phyloP scores from a whole-genome alignment of 2,888 invertebrate species.

The Scaptomyza polygonia region DNA sequence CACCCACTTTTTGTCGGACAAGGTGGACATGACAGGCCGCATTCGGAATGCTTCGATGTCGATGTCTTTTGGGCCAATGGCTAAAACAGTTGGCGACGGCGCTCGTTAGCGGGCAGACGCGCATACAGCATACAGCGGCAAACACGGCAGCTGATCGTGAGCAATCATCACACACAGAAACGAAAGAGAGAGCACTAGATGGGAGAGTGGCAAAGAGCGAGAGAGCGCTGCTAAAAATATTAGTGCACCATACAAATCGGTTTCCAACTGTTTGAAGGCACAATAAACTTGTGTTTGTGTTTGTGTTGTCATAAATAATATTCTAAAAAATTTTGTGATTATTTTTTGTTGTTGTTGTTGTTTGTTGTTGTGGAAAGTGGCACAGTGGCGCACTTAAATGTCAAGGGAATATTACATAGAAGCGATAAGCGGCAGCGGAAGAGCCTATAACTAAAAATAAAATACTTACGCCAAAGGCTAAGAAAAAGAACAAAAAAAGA shows the following conservation, averaged over 20 bases:
- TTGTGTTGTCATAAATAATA: slow-evolving; percentile 13
- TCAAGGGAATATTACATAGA: slow-evolving; percentile 28
- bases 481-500: slow-evolving; percentile 13
- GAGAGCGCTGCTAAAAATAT: slow-evolving; percentile 39
- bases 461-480: slow-evolving; percentile 22
- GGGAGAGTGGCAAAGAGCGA: slow-evolving; percentile 5
- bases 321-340: slow-evolving; percentile 12
- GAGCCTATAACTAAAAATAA: slow-evolving; percentile 46
- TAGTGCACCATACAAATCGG: slow-evolving; percentile 21
- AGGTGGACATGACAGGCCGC: slow-evolving; percentile 17
- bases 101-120: slow-evolving; percentile 69
- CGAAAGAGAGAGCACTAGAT: slow-evolving; percentile 23
- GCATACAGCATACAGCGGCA: slow-evolving; percentile 23
- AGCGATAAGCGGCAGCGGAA: slow-evolving; percentile 20
- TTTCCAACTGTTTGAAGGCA: slow-evolving; percentile 33
- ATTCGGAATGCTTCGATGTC: slow-evolving; percentile 5
- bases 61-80: slow-evolving; percentile 21
- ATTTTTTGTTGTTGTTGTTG: slow-evolving; percentile 21
- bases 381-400: slow-evolving; percentile 43
- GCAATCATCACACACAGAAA: slow-evolving; percentile 27
- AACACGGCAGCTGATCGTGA: slow-evolving; percentile 26
- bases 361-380: slow-evolving; percentile 33
- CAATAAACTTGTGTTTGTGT: slow-evolving; percentile 11
- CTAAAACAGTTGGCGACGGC: slow-evolving; percentile 65
- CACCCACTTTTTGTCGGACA: slow-evolving; percentile 4